Percentiles rank a stretch among this genome's conserved stretches.
Evolutionary conservation across 2,113 vertebrate species (phyloP).

Genomic region (Ancistrus triradiatus): DNA sequence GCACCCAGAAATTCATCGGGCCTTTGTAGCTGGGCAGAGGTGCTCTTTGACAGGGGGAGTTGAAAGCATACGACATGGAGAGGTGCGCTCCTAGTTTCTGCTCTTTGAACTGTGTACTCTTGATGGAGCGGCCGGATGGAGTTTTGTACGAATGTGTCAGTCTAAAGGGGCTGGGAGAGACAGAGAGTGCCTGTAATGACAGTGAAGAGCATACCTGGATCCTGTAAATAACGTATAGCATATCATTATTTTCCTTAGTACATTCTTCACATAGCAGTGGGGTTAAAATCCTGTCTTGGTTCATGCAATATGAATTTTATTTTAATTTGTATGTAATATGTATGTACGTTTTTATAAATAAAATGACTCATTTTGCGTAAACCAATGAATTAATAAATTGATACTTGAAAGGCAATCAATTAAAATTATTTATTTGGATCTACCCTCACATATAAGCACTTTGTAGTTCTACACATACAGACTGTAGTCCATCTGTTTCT

Average conservation of each 20-base stretch:
- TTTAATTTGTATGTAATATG: no score
- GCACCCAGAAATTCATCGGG: slow-evolving; percentile 70
- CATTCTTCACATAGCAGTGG: no score
- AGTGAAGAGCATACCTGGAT: not conserved
- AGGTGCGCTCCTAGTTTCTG: slow-evolving; percentile 80
- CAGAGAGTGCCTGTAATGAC: slow-evolving; percentile 3
- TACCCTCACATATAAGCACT: no score
- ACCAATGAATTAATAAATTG: no score
- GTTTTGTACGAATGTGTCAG: slow-evolving; percentile 26
- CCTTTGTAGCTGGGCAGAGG: slow-evolving; percentile 82
- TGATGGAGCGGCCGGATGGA: slow-evolving; percentile 37
- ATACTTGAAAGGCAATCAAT: no score
- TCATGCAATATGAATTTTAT: no score
- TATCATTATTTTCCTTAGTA: not conserved
- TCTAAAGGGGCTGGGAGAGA: slow-evolving; percentile 15
- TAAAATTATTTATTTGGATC: no score
- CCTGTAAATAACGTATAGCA: slow-evolving; percentile 10
- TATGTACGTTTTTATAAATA: no score
- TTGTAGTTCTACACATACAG: no score
- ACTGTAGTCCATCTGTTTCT: no score
- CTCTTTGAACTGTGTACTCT: slow-evolving; percentile 77
- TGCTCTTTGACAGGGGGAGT: slow-evolving; percentile 87
- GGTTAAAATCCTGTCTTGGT: no score
- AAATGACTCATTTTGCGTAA: no score
- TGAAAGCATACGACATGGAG: slow-evolving; percentile 85